These are phyloP conservation scores for human (Homo sapiens) DNA, from an alignment of 2,113 vertebrate genomes.

Conservation along the genomic window DNA sequence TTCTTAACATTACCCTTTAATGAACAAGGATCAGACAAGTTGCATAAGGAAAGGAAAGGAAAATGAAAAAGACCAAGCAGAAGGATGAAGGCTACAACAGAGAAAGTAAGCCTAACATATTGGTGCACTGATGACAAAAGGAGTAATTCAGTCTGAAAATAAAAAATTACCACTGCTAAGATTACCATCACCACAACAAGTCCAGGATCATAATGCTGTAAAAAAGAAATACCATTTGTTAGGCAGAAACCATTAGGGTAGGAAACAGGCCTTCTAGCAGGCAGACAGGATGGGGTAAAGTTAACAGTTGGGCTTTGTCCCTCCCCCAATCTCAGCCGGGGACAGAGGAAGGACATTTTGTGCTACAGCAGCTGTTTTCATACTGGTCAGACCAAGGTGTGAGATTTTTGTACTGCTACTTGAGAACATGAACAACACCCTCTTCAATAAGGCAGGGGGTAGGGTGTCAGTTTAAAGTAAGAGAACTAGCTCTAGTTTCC, in stretches of 20 bases:
- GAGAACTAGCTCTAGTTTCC: slow-evolving; percentile 32
- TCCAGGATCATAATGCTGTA: slow-evolving; percentile 99
- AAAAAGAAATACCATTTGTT: slow-evolving; percentile 99
- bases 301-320: slow-evolving; percentile 73
- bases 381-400: slow-evolving; percentile 4
- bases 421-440: slow-evolving; percentile 49
- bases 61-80: slow-evolving; percentile 98
- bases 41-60: slow-evolving; percentile 95
- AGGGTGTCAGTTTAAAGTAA: not conserved
- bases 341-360: slow-evolving; percentile 72
- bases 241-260: slow-evolving; percentile 98
- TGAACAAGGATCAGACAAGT: slow-evolving; percentile 96
- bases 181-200: slow-evolving; percentile 99
- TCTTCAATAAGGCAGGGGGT: not conserved
- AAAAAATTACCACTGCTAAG: slow-evolving; percentile 99
- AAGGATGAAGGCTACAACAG: slow-evolving; percentile 99
- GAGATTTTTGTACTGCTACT: slow-evolving; percentile 52
- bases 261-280: slow-evolving; percentile 89
- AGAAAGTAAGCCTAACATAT: slow-evolving; percentile 98
- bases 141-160: slow-evolving; percentile 99
- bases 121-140: slow-evolving; percentile 99
- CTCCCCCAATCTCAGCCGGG: slow-evolving; percentile 79
- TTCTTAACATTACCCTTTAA: slow-evolving; percentile 96
- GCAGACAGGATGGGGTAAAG: slow-evolving; percentile 81
- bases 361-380: slow-evolving; percentile 15